phyloP scores from a whole-genome alignment of 1,140 invertebrate genomes.

The Ectropis grisescens region DNA sequence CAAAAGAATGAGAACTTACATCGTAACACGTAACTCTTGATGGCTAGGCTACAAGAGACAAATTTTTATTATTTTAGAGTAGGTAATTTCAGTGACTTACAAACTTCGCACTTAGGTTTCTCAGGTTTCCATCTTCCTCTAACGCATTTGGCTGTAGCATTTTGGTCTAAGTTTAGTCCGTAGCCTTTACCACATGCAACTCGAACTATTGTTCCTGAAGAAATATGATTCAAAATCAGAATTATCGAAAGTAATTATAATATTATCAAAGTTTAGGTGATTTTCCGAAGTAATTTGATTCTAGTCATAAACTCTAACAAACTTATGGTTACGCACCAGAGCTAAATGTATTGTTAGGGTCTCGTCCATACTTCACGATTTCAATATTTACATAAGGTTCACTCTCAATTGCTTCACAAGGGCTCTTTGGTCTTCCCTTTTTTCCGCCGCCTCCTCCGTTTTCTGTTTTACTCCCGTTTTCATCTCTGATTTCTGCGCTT shows the following conservation, averaged over 20 bases:
- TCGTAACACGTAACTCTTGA: no score
- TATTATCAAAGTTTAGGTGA: no score
- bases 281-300: no score
- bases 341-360: slow-evolving; percentile 73
- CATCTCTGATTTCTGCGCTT: slow-evolving; percentile 29
- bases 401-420: slow-evolving; percentile 71
- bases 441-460: slow-evolving; percentile 34
- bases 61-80: no score
- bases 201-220: slow-evolving; percentile 76
- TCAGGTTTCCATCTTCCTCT: slow-evolving; percentile 85
- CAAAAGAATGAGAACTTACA: no score
- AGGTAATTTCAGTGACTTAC: no score
- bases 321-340: slow-evolving; percentile 38
- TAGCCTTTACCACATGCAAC: slow-evolving; percentile 83
- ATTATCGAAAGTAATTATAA: slow-evolving; percentile 1
- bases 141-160: slow-evolving; percentile 83
- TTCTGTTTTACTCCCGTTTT: slow-evolving; percentile 25
- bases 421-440: slow-evolving; percentile 62
- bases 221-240: slow-evolving; percentile 40
- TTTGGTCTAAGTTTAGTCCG: slow-evolving; percentile 78
- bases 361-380: slow-evolving; percentile 73
- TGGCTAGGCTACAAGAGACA: no score
- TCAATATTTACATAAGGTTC: slow-evolving; percentile 77
- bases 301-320: background rate
- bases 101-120: slow-evolving; percentile 80